A percentile compares a stretch with the other conserved stretches of the same genome.
Evolutionary conservation across 2,113 vertebrate genomes (phyloP).

Genomic region (Polypterus senegalus): DNA sequence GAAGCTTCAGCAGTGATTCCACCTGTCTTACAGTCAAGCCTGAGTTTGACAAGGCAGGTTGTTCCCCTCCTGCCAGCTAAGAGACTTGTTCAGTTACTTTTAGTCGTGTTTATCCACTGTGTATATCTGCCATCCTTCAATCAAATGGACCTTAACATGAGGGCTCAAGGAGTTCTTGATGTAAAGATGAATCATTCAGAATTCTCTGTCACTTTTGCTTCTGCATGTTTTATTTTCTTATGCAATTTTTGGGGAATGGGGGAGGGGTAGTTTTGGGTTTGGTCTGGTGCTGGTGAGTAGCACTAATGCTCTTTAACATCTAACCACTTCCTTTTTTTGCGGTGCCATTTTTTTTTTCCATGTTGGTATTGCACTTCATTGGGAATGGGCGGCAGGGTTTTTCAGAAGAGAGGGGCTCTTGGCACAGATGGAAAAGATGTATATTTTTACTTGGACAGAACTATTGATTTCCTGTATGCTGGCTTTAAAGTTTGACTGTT

Average conservation of each 20-base stretch:
- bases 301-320: too few relatives aligned
- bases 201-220: too few relatives aligned
- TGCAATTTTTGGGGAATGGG: too few relatives aligned
- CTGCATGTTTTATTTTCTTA: too few relatives aligned
- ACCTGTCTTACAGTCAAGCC: neutral
- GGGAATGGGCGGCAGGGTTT: conserved; percentile 30
- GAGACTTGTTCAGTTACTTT: conserved; percentile 5
- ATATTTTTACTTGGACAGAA: too few relatives aligned
- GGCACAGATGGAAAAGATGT: too few relatives aligned
- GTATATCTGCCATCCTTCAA: conserved; percentile 9
- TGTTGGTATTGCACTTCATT: conserved; percentile 38
- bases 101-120: conserved; percentile 7
- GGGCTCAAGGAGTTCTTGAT: neutral
- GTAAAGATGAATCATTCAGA: neutral
- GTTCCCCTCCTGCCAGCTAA: neutral
- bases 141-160: conserved; percentile 1
- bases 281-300: too few relatives aligned
- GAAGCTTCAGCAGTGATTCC: conserved; percentile 29
- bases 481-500: neutral
- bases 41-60: neutral
- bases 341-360: conserved; percentile 21
- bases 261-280: too few relatives aligned
- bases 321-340: neutral
- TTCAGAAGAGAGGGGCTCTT: neutral
- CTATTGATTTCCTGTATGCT: neutral